Conservation (phyloP, 30 jellyfish, hydroid and myxozoan species). For the Aurelia aurita complex sp. Pacific region DNA sequence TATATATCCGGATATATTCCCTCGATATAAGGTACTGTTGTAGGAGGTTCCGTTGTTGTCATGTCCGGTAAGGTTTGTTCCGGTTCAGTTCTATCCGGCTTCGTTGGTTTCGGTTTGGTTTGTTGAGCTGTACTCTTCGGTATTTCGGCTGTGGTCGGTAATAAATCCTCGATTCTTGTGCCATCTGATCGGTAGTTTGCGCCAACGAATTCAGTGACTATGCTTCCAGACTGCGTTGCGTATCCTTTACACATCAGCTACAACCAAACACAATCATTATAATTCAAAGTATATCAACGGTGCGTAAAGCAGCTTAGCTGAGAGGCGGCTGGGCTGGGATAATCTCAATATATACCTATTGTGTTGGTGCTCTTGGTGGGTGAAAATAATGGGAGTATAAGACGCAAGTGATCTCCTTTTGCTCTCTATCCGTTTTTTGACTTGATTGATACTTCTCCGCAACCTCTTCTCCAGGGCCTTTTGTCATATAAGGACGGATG, state of each 20-base stretch:
- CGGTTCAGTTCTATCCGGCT: constrained; percentile 1
- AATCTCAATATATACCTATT: too few relatives aligned
- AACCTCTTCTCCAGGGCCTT: neutral
- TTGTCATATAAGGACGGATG: too few relatives aligned
- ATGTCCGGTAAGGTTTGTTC: neutral
- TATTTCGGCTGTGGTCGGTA: neutral
- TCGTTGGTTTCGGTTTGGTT: neutral
- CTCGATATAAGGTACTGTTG: constrained; percentile 17
- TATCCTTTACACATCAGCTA: constrained; percentile 86
- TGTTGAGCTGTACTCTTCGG: constrained; percentile 1
- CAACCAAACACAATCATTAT: too few relatives aligned
- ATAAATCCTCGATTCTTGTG: neutral
- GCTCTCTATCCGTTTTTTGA: too few relatives aligned
- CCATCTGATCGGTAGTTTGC: neutral
- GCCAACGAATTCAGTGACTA: constrained; percentile 23
- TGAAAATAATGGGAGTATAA: too few relatives aligned
- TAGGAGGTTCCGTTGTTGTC: constrained; percentile 16
- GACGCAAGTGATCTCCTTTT: too few relatives aligned
- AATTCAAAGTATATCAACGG: neutral
- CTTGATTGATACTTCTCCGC: too few relatives aligned
- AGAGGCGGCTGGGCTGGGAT: too few relatives aligned
- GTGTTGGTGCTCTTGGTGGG: too few relatives aligned
- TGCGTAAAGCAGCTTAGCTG: too few relatives aligned
- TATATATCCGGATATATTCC: neutral
- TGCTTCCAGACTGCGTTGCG: constrained; percentile 64